Conservation (phyloP, 2,113 vertebrate genomes). For the Gavialis gangeticus region DNA sequence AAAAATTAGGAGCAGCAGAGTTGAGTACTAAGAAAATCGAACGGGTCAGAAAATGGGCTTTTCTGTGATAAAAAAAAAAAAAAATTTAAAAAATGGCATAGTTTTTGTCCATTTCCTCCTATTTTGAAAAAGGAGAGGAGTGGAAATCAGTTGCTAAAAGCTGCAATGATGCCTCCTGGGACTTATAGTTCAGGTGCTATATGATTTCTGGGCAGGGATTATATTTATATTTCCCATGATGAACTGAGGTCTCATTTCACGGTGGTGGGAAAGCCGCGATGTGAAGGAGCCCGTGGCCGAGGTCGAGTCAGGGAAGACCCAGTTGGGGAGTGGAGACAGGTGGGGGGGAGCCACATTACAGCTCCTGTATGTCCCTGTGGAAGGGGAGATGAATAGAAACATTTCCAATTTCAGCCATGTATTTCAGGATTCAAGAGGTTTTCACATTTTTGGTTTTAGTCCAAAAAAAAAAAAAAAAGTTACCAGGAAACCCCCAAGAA, state of each 20-base stretch:
- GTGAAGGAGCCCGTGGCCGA: not conserved
- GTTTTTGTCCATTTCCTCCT: no score
- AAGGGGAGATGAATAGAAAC: not conserved
- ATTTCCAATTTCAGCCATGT: not conserved
- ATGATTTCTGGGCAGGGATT: rapidly evolving
- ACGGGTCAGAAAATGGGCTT: not conserved
- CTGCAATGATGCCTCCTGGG: rapidly evolving
- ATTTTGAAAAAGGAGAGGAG: not conserved
- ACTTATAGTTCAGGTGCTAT: rapidly evolving
- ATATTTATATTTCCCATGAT: not conserved
- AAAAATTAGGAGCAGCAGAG: not conserved
- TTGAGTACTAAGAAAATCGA: not conserved
- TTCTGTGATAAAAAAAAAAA: not conserved
- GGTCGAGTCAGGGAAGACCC: not conserved
- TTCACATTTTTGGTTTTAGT: not conserved
- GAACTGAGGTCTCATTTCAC: not conserved
- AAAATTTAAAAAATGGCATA: no score
- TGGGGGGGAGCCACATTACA: not conserved
- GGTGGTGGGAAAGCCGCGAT: not conserved
- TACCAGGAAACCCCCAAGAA: not conserved
- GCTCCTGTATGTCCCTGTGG: not conserved
- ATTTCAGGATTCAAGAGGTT: not conserved
- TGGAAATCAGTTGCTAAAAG: rapidly evolving
- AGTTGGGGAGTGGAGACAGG: not conserved
- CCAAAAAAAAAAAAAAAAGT: not conserved